Evolutionary conservation across 2,888 invertebrate genomes (phyloP).

Genomic region (Sphaeridia pumilis): DNA sequence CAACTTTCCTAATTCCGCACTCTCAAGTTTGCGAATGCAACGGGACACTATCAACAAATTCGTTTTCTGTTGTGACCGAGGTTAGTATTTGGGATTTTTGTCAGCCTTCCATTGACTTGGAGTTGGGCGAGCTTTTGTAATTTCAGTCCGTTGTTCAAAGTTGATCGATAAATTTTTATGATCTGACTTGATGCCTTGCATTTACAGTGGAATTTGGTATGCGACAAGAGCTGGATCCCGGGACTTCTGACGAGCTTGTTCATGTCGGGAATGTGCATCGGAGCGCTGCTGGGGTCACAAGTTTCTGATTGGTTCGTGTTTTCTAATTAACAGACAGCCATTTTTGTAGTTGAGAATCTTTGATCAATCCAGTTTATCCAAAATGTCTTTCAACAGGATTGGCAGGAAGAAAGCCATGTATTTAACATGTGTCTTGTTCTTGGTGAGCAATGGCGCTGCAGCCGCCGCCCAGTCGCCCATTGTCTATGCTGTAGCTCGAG

Average conservation of each 20-base stretch:
- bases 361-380: neutral
- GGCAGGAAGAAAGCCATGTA: slow-evolving; percentile 29
- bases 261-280: neutral
- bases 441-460: slow-evolving; percentile 22
- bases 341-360: neutral
- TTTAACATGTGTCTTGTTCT: slow-evolving; percentile 22
- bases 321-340: neutral
- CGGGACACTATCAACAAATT: neutral
- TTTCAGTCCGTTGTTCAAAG: too few species aligned
- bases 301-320: neutral
- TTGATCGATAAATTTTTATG: too few species aligned
- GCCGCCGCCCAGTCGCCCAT: slow-evolving; percentile 23
- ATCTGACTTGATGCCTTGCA: too few species aligned
- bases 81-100: too few species aligned
- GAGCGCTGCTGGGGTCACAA: neutral
- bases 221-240: neutral
- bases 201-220: neutral
- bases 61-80: neutral
- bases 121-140: too few species aligned
- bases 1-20: neutral
- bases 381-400: slow-evolving; percentile 12
- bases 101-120: too few species aligned
- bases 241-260: neutral
- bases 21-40: neutral
- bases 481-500: slow-evolving; percentile 21